A percentile compares a stretch with the other conserved stretches of the same genome.
Evolutionary conservation across 2,888 invertebrate genomes (phyloP).

Genomic region (Dryococelus australis): DNA sequence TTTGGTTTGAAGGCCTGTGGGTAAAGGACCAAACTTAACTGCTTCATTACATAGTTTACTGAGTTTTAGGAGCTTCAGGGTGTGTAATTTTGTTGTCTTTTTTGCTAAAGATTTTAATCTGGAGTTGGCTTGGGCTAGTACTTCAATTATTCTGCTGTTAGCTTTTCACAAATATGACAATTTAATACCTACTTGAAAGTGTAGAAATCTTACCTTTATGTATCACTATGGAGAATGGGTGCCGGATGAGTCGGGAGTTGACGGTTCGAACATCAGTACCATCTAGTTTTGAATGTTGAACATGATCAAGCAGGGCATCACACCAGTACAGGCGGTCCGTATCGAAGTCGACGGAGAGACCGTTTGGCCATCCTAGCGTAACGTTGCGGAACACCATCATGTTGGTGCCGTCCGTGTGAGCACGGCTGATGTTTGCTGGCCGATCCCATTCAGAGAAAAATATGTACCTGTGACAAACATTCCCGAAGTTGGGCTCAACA

Average conservation of each 20-base stretch:
- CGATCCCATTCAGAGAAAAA: constrained; percentile 97
- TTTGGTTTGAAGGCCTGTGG: too few relatives aligned
- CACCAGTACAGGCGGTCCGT: constrained; percentile 95
- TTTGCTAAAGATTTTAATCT: too few relatives aligned
- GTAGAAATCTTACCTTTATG: constrained; percentile 62
- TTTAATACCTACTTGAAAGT: background rate
- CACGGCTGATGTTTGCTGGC: constrained; percentile 94
- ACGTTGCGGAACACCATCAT: constrained; percentile 88
- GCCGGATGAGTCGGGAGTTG: constrained; percentile 82
- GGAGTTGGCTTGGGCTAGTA: too few relatives aligned
- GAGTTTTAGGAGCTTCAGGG: too few relatives aligned
- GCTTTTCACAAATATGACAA: too few relatives aligned
- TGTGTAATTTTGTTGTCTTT: too few relatives aligned
- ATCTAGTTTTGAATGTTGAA: constrained; percentile 91
- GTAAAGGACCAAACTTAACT: too few relatives aligned
- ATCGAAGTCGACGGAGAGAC: constrained; percentile 89
- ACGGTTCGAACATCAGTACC: constrained; percentile 92
- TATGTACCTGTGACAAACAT: constrained; percentile 64
- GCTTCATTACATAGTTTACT: too few relatives aligned
- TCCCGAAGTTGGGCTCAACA: background rate
- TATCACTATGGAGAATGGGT: constrained; percentile 92
- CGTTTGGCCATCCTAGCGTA: constrained; percentile 97
- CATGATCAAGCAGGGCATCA: constrained; percentile 94
- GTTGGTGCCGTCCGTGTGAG: constrained; percentile 88
- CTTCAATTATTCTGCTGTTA: too few relatives aligned